Conservation (phyloP, 2,797 vertebrate species). For the Ceryle rudis region DNA sequence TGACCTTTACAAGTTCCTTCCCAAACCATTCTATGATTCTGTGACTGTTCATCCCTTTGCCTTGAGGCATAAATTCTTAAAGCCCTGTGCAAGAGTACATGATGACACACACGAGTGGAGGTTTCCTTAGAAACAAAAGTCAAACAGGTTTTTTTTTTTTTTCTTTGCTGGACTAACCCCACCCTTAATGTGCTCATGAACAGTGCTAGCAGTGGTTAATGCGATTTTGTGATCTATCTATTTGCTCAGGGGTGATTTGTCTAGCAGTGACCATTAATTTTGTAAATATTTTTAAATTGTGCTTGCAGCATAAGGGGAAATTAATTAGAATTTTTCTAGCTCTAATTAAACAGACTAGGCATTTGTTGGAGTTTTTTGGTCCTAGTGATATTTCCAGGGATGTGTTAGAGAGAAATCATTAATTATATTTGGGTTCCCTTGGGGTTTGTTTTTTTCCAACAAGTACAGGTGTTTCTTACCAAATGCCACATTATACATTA, state of each 20-base stretch:
- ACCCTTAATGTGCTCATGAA: neutral
- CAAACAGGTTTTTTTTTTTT: neutral
- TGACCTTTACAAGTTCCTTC: neutral
- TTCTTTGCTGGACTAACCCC: neutral
- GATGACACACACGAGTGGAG: neutral
- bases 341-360: neutral
- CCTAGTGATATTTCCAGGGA: neutral
- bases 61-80: neutral
- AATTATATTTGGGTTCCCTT: neutral
- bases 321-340: neutral
- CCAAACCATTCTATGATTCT: neutral
- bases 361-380: neutral
- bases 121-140: conserved; percentile 61
- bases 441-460: neutral
- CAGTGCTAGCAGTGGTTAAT: neutral
- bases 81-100: neutral
- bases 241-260: conserved; percentile 7
- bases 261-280: neutral
- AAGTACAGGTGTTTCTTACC: neutral
- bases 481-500: neutral
- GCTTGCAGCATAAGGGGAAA: neutral
- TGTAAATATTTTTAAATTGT: conserved; percentile 24
- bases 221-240: neutral
- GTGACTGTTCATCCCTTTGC: neutral
- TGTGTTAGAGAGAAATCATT: neutral